Percentiles rank a stretch among this genome's conserved stretches.
These are phyloP conservation scores for Chrysochloris asiatica DNA, from an alignment of 2,113 vertebrate species.

Conservation along the genomic window DNA sequence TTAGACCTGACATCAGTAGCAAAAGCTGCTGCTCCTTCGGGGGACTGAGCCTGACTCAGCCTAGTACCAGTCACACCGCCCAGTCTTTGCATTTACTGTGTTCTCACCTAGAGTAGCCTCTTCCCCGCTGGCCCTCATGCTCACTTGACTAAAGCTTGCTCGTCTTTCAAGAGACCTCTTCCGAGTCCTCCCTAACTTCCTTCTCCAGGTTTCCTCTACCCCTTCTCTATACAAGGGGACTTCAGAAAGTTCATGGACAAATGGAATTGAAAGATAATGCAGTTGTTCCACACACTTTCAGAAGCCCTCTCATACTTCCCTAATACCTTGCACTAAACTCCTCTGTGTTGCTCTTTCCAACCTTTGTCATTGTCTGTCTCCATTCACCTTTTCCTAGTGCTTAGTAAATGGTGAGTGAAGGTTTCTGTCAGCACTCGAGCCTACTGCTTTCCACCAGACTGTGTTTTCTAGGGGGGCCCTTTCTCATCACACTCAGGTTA, in stretches of 20 bases:
- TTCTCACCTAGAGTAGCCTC: not conserved
- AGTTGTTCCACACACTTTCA: no score
- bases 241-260: no score
- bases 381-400: no score
- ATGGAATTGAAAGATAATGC: no score
- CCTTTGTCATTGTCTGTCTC: no score
- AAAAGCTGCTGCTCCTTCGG: not conserved
- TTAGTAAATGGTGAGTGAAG: not conserved
- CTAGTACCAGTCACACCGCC: not conserved
- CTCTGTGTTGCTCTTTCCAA: no score
- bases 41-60: not conserved
- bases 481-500: not conserved
- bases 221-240: not conserved
- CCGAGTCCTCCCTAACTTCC: not conserved
- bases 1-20: not conserved
- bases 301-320: no score
- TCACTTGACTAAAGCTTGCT: not conserved
- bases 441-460: conserved; percentile 1
- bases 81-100: not conserved
- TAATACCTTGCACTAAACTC: not conserved
- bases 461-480: not conserved
- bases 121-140: not conserved
- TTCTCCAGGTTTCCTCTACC: not conserved
- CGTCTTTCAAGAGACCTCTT: not conserved
- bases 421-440: not conserved